Base-by-base conservation (phyloP, 2,797 vertebrate species). In the Pipistrellus nathusii region DNA sequence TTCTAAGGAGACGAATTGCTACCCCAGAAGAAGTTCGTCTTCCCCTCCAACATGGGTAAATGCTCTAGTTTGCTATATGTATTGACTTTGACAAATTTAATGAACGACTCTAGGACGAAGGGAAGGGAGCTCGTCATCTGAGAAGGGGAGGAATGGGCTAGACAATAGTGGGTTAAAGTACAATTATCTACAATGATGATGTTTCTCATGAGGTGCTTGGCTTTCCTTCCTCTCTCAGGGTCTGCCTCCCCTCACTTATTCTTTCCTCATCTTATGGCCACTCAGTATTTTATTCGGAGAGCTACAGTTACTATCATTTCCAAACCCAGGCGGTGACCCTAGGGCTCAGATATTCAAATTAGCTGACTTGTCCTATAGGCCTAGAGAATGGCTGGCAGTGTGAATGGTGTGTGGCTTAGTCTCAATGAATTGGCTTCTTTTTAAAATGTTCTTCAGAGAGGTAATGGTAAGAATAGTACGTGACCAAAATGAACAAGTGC, bases 11-110 rank as follows among this genome's bases (percentile, higher is more conserved):
- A 85, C 98, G 99, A 95, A 98, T 99, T 71, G 99, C 99, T 72
- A 99, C 99, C 4, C 99, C 99, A 93, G 99, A 99, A 91, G 99
- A 99, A 97, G 99, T 99, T 95, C 98, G 99, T 89, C 99, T 99
- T 88, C 99, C 99, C 7, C 98, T 99, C 96, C 98, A 98, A 87
- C 99, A 99, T 73, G 99, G 99, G 99, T 99, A 99, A 23, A 97
- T 98, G 96, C 77, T 95, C 86, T 78, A 86, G 64, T 94, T 94
- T 94, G 92, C 55, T 90, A 25, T 25, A 55, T 57, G 53, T 23
- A 6, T 88, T 86, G 91, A 90, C 91, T 78, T 91, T 82, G 64
- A 85, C 59, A 91, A 66, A 62, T 86, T 44, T 71, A 85, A 38
- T 88, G 64, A 82, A 48, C 85, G 44, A 32, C 8, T 85, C 6